These are phyloP conservation scores for Euglossa dilemma DNA, from an alignment of 1,140 invertebrate species.

Conservation along the genomic window DNA sequence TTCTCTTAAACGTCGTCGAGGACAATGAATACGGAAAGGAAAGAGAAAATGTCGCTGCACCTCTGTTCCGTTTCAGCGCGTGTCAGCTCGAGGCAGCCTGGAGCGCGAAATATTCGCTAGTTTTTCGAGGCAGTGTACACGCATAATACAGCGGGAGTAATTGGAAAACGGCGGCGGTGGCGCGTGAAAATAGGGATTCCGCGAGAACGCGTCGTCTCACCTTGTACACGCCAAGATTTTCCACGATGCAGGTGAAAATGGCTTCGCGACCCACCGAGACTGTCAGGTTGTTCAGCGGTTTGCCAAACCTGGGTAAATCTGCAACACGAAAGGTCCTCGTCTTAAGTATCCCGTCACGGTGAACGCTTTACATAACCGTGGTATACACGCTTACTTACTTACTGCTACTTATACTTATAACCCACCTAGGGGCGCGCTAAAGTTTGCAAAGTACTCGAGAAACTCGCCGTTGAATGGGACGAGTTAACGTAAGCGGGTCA, in stretches of 20 bases:
- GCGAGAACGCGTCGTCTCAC: slow-evolving; percentile 80
- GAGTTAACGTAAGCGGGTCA: slow-evolving; percentile 73
- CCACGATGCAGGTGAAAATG: slow-evolving; percentile 90
- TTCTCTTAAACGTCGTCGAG: neutral
- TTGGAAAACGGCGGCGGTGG: slow-evolving; percentile 28
- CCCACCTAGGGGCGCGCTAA: slow-evolving; percentile 47
- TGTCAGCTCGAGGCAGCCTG: neutral
- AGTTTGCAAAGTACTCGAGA: slow-evolving; percentile 66
- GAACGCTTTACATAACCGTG: slow-evolving; percentile 53
- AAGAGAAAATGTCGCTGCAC: no score
- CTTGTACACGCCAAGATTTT: slow-evolving; percentile 90
- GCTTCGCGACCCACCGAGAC: slow-evolving; percentile 90
- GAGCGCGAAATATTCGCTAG: neutral
- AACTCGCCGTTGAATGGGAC: slow-evolving; percentile 60
- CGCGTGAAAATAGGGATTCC: slow-evolving; percentile 23
- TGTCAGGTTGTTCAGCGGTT: slow-evolving; percentile 90
- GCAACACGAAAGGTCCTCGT: slow-evolving; percentile 73
- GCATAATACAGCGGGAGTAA: slow-evolving; percentile 26
- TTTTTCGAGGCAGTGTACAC: neutral
- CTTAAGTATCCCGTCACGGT: slow-evolving; percentile 58
- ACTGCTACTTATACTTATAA: slow-evolving; percentile 66
- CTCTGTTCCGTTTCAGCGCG: no score
- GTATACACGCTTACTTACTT: slow-evolving; percentile 55
- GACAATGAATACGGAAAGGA: neutral
- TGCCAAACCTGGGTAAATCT: slow-evolving; percentile 89